These are phyloP conservation scores for Lottia scabra DNA, from an alignment of 2,888 invertebrate species.

Conservation along the genomic window DNA sequence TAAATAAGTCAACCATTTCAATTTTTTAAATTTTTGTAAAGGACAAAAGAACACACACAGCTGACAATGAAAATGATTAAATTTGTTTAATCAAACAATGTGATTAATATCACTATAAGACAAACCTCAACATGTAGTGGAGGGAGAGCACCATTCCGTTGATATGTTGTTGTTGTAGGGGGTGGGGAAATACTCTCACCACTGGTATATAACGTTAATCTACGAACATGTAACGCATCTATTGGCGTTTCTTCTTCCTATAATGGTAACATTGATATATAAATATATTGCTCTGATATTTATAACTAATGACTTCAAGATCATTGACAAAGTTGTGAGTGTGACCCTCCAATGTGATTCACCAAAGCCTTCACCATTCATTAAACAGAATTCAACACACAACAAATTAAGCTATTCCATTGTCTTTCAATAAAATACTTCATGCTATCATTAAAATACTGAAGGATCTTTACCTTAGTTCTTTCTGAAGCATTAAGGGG, in stretches of 20 bases:
- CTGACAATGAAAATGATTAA: too few species aligned
- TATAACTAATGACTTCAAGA: too few species aligned
- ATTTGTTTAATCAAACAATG: too few species aligned
- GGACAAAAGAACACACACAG: too few species aligned
- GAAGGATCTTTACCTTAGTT: not conserved
- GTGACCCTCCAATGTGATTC: too few species aligned
- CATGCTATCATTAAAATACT: too few species aligned
- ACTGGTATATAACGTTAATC: slow-evolving; percentile 10
- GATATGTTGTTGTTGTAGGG: slow-evolving; percentile 15
- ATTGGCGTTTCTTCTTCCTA: slow-evolving; percentile 24
- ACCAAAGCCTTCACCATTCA: too few species aligned
- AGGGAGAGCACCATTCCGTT: slow-evolving; percentile 30
- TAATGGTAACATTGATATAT: not conserved
- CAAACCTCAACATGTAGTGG: slow-evolving; percentile 26
- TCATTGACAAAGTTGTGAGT: too few species aligned
- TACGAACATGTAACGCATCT: slow-evolving; percentile 18
- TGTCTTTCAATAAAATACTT: too few species aligned
- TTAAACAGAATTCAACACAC: too few species aligned
- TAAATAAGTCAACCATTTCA: slow-evolving; percentile 6
- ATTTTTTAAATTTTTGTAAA: not conserved
- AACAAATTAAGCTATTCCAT: too few species aligned
- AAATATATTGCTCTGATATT: too few species aligned
- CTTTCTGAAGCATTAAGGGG: not conserved
- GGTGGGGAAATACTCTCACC: slow-evolving; percentile 13
- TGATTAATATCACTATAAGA: not conserved